Conservation (phyloP, 2,888 invertebrate species). For the Phyto melanocephala region DNA sequence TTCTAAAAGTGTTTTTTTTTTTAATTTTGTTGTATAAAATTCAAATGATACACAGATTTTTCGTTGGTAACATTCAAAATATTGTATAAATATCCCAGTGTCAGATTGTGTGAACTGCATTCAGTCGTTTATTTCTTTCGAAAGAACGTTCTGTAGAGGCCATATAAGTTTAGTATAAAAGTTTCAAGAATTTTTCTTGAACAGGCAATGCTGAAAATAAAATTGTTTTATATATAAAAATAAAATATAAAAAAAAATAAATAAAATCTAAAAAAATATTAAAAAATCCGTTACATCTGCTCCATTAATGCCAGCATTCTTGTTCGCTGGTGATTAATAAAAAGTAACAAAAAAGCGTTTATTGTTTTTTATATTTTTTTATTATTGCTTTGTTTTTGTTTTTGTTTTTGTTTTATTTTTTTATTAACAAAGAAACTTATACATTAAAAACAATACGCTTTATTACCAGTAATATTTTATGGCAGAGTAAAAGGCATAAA, state of each 20-base stretch:
- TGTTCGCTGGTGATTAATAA: constrained; percentile 1
- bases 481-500: constrained; percentile 24
- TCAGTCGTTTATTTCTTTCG: too few species aligned
- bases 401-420: constrained; percentile 7
- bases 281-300: not conserved
- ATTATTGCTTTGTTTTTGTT: not conserved
- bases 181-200: too few species aligned
- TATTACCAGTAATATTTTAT: constrained; percentile 53
- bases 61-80: too few species aligned
- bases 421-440: constrained; percentile 53
- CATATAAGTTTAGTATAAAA: too few species aligned
- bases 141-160: too few species aligned
- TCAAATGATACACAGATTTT: too few species aligned
- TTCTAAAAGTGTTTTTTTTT: too few species aligned
- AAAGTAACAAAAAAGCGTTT: constrained; percentile 57
- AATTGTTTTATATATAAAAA: too few species aligned
- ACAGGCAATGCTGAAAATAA: too few species aligned
- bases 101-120: too few species aligned
- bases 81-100: too few species aligned
- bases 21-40: too few species aligned
- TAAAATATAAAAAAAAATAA: not conserved
- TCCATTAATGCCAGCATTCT: constrained; percentile 25
- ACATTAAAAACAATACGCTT: constrained; percentile 57
- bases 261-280: not conserved
- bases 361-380: constrained; percentile 35